A percentile compares a stretch with the other conserved stretches of the same genome.
phyloP scores from a whole-genome alignment of 2,888 invertebrate species.

The Troilus luridus region DNA sequence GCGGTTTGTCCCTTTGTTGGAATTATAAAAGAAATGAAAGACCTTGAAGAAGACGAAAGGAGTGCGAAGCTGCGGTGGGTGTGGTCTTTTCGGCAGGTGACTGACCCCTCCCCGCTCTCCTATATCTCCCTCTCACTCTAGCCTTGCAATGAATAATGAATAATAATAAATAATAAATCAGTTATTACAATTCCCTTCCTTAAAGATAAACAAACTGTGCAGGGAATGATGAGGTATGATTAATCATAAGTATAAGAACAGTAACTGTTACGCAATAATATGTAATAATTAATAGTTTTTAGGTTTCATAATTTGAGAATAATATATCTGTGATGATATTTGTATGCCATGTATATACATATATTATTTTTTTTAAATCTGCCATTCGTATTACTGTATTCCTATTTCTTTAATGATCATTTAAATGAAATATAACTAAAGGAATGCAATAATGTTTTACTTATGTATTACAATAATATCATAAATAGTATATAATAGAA shows the following conservation, averaged over 20 bases:
- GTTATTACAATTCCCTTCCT: not conserved
- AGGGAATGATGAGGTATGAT: not conserved
- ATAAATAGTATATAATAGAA: no score
- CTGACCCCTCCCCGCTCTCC: conserved; percentile 16
- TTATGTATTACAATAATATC: no score
- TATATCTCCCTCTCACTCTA: no score
- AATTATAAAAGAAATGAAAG: conserved; percentile 37
- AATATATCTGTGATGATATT: no score
- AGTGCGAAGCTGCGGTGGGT: conserved; percentile 33
- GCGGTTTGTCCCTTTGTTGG: not conserved
- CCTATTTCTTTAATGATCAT: no score
- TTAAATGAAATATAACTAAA: no score
- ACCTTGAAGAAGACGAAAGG: conserved; percentile 32
- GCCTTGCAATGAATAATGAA: not conserved
- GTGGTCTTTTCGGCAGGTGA: conserved; percentile 46
- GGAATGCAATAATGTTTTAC: no score
- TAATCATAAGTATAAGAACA: not conserved
- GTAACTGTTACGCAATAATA: not conserved
- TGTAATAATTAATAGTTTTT: not conserved
- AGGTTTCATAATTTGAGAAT: no score
- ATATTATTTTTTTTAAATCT: no score
- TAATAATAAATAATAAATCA: not conserved
- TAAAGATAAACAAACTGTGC: not conserved
- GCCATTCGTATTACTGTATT: no score
- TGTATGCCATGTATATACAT: no score